Base-by-base conservation (phyloP, 2,888 invertebrate species). In the Polymixis lichenea region DNA sequence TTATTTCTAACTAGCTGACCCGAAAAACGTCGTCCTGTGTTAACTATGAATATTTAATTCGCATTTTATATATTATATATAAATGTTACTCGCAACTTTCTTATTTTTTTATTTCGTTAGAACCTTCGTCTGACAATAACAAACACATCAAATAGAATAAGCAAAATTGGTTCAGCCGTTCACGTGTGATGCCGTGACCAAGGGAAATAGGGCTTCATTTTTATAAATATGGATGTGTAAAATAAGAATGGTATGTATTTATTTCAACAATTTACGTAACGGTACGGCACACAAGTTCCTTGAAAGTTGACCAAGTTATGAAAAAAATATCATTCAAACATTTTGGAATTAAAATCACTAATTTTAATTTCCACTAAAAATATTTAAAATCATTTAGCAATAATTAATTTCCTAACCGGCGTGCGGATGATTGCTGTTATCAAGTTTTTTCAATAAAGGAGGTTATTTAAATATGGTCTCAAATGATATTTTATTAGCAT, bases 401-500 rank as follows among this genome's bases (percentile, higher is more conserved):
- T 81, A 67, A 62, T 60, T 81, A 51, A 77, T 64, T 77, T 81
- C n/a, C 9, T 56, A 81, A 81, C 51, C 56, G 32, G 43, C n/a
- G 32, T 32, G n/a, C 25, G 19, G 46, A 58, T 66, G 62, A 75
- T 76, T 66, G 71, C 60, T 74, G 71, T 75, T 61, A 72, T 69
- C 64, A 74, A 61, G 56, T 46, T 38, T 78, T 66, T 79, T 62
- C 17, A 67, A 70, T 73, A 79, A 49, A 60, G 19, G 19, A 83
- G 56, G 22, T 71, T 65, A 75, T 43, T 56, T 38, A 32, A 61
- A 73, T 83, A 19, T 46, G 46, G 19, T 68, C 19, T 75, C 62
- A 46, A 64, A 73, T 84, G 46, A 70, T 13, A 68, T 69, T 73
- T 80, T 43, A 76, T 84, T 72, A 72, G 69, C 72, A 75, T 82